Conservation (phyloP, 2,888 invertebrate genomes). For the Drosophila demipolita region DNA sequence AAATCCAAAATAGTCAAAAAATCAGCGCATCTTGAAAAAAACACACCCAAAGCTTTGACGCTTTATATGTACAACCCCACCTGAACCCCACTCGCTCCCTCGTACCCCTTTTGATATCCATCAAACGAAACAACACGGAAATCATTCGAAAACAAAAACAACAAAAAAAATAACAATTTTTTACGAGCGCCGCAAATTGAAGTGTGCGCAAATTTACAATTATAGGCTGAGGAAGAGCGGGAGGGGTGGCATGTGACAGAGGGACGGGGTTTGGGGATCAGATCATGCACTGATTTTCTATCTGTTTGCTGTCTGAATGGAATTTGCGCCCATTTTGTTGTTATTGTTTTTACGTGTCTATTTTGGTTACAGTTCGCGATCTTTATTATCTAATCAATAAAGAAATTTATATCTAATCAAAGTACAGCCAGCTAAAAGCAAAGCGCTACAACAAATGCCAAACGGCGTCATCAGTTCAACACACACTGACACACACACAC, state of each 20-base stretch:
- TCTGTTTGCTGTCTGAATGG: slow-evolving; percentile 16
- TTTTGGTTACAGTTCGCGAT: slow-evolving; percentile 17
- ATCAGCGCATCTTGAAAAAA: slow-evolving; percentile 8
- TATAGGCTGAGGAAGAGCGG: slow-evolving; percentile 9
- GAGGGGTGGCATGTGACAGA: slow-evolving; percentile 1
- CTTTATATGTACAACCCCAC: slow-evolving; percentile 17
- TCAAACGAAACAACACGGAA: slow-evolving; percentile 62
- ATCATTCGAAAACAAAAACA: slow-evolving; percentile 58
- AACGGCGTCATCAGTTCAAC: slow-evolving; percentile 30
- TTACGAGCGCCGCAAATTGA: slow-evolving; percentile 72
- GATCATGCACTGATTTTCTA: slow-evolving; percentile 59
- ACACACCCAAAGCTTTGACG: slow-evolving; percentile 20
- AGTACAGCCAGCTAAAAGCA: slow-evolving; percentile 44
- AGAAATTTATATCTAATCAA: slow-evolving; percentile 81
- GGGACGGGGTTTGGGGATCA: slow-evolving; percentile 6
- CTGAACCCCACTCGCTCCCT: not conserved
- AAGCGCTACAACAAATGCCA: slow-evolving; percentile 36
- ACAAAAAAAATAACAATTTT: slow-evolving; percentile 31
- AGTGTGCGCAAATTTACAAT: slow-evolving; percentile 72
- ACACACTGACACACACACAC: slow-evolving; percentile 8
- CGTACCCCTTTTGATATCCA: slow-evolving; percentile 5
- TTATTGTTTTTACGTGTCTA: not conserved
- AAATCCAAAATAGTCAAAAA: slow-evolving; percentile 17
- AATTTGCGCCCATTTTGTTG: slow-evolving; percentile 4
- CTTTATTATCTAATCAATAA: slow-evolving; percentile 81